Percentiles rank a stretch among this genome's conserved stretches.
Evolutionary conservation across 2,888 invertebrate genomes (phyloP).

Genomic region (Cremastinae sp.): DNA sequence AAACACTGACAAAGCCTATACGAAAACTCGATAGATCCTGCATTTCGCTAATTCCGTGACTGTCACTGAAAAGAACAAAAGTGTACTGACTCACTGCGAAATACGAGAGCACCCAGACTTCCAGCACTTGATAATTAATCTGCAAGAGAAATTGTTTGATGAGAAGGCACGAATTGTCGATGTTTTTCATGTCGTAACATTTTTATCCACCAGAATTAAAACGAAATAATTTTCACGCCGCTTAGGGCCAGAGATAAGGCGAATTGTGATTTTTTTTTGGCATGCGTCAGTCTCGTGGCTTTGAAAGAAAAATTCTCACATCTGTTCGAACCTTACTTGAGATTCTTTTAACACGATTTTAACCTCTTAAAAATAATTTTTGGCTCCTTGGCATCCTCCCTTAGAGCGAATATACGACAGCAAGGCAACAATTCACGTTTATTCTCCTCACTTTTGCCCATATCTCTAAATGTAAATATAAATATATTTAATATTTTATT

Average conservation of each 20-base stretch:
- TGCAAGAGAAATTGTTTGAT: conserved; percentile 36
- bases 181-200: conserved; percentile 41
- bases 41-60: conserved; percentile 35
- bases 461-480: conserved; percentile 17
- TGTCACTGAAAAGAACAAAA: conserved; percentile 1
- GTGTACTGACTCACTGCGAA: background rate
- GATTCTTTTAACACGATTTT: conserved; percentile 3
- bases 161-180: conserved; percentile 51
- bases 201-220: conserved; percentile 21
- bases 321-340: conserved; percentile 5
- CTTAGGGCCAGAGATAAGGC: conserved; percentile 43
- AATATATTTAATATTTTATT: conserved; percentile 4
- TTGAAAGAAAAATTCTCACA: conserved; percentile 21
- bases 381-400: conserved; percentile 28
- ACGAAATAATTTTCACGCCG: conserved; percentile 48
- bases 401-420: conserved; percentile 36
- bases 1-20: conserved; percentile 1
- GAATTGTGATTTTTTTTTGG: conserved; percentile 40
- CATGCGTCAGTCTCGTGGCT: conserved; percentile 56
- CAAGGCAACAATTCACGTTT: conserved; percentile 11
- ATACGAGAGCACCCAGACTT: background rate
- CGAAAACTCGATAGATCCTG: conserved; percentile 30
- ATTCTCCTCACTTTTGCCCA: conserved; percentile 2
- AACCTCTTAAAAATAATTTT: conserved; percentile 21
- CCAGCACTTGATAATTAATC: conserved; percentile 42